Evolutionary conservation across 2,888 invertebrate genomes (phyloP), one percentile per base, ranked within the genome.

Genomic region (Nemurella pictetii): DNA sequence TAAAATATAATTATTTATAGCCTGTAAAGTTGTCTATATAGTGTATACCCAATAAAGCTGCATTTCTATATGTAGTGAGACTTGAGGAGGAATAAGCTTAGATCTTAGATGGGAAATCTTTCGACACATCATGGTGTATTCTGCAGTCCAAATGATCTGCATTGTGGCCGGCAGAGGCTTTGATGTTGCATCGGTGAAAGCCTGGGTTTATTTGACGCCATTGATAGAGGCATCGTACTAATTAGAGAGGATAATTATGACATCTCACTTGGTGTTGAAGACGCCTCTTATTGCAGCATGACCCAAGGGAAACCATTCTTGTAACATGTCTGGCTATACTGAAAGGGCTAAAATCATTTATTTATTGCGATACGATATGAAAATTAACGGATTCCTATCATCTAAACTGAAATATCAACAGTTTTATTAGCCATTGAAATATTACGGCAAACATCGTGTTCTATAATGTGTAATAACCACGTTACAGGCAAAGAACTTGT

Each of bases 281-380:
- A 55, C 2, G 5, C 55, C 55, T 2, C 20, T 12, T 20, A 55
- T 20, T 20, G 55, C 9, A 15, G 55, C 55, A 55, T n/a, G n/a
- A n/a, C n/a, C n/a, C n/a, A n/a, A n/a, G n/a, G n/a, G n/a, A n/a
- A n/a, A 55, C 15, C 15, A 7, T 55, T 55, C 55, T 12, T 55
- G 55, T 55, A 7, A 55, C 15, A 55, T 55, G 15, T 55, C 55
- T 25, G 3, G n/a, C 26, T 73, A 26, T 29, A 55, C 75, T 75
- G 75, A 75, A 29, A 75, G 55, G 55, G 55, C 55, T 26, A 75
- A 29, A 27, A 75, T 75, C 25, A 75, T 75, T n/a, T 75, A 75
- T n/a, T n/a, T n/a, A n/a, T n/a, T n/a, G n/a, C n/a, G n/a, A n/a
- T n/a, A n/a, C n/a, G n/a, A n/a, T n/a, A n/a, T n/a, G n/a, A n/a